These are phyloP conservation scores for Pygoscelis antarcticus DNA, from an alignment of 2,113 vertebrate genomes.

Conservation along the genomic window DNA sequence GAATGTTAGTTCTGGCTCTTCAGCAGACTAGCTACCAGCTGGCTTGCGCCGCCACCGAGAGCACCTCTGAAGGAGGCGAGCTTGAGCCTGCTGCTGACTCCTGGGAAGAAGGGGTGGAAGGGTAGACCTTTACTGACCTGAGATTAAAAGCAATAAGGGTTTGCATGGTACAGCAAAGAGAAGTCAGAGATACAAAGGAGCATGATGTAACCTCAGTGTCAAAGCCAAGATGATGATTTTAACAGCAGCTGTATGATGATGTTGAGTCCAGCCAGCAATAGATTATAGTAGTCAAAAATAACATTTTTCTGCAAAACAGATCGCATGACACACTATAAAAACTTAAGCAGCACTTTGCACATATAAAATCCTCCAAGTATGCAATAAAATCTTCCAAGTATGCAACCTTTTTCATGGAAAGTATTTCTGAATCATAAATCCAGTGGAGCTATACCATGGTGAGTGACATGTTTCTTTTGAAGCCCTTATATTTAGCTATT, in stretches of 20 bases:
- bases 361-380: not conserved
- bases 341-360: not conserved
- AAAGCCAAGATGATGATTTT: not conserved
- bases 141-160: not conserved
- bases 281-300: not conserved
- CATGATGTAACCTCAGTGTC: not conserved
- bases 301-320: not conserved
- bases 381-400: not conserved
- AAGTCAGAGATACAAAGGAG: not conserved
- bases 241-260: not conserved
- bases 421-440: constrained; percentile 7
- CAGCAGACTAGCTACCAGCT: not conserved
- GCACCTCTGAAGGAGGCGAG: not conserved
- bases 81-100: not conserved
- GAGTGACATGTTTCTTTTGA: not conserved
- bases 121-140: not conserved
- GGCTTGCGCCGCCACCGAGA: not conserved
- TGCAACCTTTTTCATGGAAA: not conserved
- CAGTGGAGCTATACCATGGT: not conserved
- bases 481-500: not conserved
- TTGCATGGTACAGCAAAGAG: not conserved
- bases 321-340: not conserved
- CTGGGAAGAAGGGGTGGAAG: not conserved
- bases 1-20: not conserved
- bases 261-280: not conserved